Evolutionary conservation across 2,888 invertebrate species (phyloP), one percentile per base, ranked within the genome.

Genomic region (Pollenia amentaria): DNA sequence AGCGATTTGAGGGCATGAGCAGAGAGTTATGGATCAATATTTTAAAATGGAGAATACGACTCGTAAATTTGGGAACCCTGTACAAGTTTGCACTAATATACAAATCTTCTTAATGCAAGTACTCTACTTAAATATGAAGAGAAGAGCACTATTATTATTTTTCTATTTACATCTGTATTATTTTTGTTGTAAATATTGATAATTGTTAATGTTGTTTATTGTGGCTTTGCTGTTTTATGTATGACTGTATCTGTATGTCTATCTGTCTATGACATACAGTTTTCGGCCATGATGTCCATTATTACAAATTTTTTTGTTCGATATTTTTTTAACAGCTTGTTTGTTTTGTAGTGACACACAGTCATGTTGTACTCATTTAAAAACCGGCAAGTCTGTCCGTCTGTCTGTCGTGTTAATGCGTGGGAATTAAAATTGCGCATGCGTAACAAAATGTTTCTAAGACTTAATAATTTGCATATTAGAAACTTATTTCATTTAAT

Each of bases 271-370:
- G 55, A 40, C n/a, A 60, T 75, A 80, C 21, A 29, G 72, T 57
- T 84, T 84, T 80, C 73, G 84, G 77, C 84, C 87, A 84, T 87
- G 87, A 84, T 87, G 87, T 84, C 87, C 84, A 81, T 84, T 79
- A 84, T 62, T 83, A 40, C 40, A n/a, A 18, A 4, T 80, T 53
- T 44, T 62, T 62, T 21, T 29, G 14, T 53, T 70, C 44, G 38
- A 72, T 72, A 70, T 62, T 57, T 48, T 67, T 64, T 70, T 60
- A 29, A 51, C 55, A 65, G 29, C 62, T 81, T 73, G 42, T 72
- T 48, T 67, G 40, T 57, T 65, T 42, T 48, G 10, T 40, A 65
- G 70, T 84, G 72, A 77, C 77, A 84, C 73, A 73, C 72, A 82
- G 77, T 75, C 87, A 84, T 84, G 87, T 87, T 82, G 62, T 76